Evolutionary conservation across 2,797 vertebrate genomes (phyloP), one percentile per base, ranked within the genome.

Genomic region (Chloroceryle amazona): DNA sequence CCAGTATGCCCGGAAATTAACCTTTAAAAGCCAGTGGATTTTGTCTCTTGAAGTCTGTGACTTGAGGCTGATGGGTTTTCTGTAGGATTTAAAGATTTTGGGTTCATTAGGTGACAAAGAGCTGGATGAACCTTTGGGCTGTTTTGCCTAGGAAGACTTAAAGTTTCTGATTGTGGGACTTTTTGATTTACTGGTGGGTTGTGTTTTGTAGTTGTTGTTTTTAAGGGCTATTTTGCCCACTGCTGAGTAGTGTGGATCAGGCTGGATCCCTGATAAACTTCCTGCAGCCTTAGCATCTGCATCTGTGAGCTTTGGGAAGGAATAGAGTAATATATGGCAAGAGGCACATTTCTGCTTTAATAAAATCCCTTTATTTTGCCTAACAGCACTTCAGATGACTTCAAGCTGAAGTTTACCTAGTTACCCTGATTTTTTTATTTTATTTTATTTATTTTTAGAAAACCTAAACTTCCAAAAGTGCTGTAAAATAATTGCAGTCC

Each of bases 241-340:
- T 1, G 3, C 13, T 1, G 4, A 46, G 46, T 37, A 60, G 4
- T 0, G 2, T 41, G 26, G 37, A n/a, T 73, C 23, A 70, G 42
- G n/a, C 14, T 70, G 33, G 49, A 62, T n/a, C 25, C 37, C 31
- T 67, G 33, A n/a, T 9, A 51, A 39, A 66, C 9, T 39, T 63
- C 20, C n/a, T 1, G 1, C 9, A 51, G n/a, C 46, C n/a, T 70
- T 39, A 35, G 33, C 19, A 29, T 60, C 21, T 0, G 3, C 10
- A 33, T 4, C 73, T 41, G n/a, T 79, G 67, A 66, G 44, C 28
- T 18, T n/a, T 26, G 68, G 41, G 22, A 70, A 66, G 60, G 28
- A 12, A 23, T 2, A 5, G 1, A 20, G 16, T 8, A 25, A 66
- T 37, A 29, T 17, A 51, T 29, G 16, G 58, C 39, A 54, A 39